Evolutionary conservation across 2,797 vertebrate genomes (phyloP), one percentile per base, ranked within the genome.

Genomic region (Phoeniculus purpureus): DNA sequence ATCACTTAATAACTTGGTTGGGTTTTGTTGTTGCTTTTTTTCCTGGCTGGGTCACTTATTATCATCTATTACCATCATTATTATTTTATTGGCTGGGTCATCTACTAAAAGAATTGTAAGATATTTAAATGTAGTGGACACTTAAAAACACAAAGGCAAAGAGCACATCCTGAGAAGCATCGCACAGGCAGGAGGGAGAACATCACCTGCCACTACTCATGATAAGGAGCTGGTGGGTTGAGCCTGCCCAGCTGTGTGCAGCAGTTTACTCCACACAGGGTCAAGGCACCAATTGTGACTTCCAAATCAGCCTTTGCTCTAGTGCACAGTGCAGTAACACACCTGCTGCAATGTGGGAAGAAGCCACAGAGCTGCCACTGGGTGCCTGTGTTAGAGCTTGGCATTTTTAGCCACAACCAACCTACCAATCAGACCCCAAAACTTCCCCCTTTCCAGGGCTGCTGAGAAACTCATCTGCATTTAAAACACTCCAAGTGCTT

Each of bases 281-380:
- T 19, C 7, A 78, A 45, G n/a, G 6, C 77, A 55, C 4, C 11
- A 56, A 5, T 9, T 9, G 7, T 0, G 3, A 11, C 13, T 75
- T 22, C 19, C 1, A 3, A 15, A 12, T 74, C 54, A 58, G 55
- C 8, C 26, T 25, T 25, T 25, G 52, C 52, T 62, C 13, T 40
- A 48, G 62, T 1, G 6, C 37, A 6, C n/a, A 10, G 18, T 7
- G 22, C 2, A 0, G n/a, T 37, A 43, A 40, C 11, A 10, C 45
- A 18, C 19, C 26, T 0, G 2, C 54, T 40, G 37, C 70, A 13
- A 48, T 0, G 0, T 1, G 26, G 45, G 29, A 22, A 29, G 6
- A 61, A 77, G 37, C 37, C 52, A 48, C 22, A 48, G 32, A 2
- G 31, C 64, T 79, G 50, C 23, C 71, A 47, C 19, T 5, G 26